Conservation (phyloP, 2,888 invertebrate species). For the Pyralis farinalis region DNA sequence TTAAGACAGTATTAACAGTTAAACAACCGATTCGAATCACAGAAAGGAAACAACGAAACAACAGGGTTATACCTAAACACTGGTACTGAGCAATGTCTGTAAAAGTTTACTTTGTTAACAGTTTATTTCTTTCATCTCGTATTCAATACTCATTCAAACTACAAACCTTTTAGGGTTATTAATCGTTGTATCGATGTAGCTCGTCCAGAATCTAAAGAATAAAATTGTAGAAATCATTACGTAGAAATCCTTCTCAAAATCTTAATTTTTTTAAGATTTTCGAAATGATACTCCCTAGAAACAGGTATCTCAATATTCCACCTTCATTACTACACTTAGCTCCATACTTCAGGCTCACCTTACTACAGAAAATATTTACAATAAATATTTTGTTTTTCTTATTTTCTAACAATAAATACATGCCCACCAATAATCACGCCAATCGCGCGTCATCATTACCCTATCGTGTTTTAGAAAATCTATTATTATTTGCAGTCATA, state of each 20-base stretch:
- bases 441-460: slow-evolving; percentile 35
- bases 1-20: slow-evolving; percentile 24
- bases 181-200: slow-evolving; percentile 70
- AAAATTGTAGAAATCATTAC: background rate
- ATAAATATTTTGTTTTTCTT: slow-evolving; percentile 19
- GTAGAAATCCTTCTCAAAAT: background rate
- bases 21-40: slow-evolving; percentile 50
- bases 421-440: slow-evolving; percentile 28
- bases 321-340: slow-evolving; percentile 19
- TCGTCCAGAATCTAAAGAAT: slow-evolving; percentile 37
- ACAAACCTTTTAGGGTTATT: slow-evolving; percentile 34
- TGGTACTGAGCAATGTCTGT: slow-evolving; percentile 14
- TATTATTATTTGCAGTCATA: slow-evolving; percentile 75
- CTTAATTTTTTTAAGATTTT: background rate
- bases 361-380: slow-evolving; percentile 31
- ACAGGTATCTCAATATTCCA: slow-evolving; percentile 5
- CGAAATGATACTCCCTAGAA: background rate
- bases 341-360: slow-evolving; percentile 22
- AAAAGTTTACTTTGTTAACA: background rate
- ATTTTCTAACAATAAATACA: slow-evolving; percentile 27
- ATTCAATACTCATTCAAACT: slow-evolving; percentile 29
- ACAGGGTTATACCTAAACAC: slow-evolving; percentile 4
- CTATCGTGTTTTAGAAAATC: slow-evolving; percentile 76
- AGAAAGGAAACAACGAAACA: slow-evolving; percentile 29
- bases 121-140: background rate